These are phyloP conservation scores for Lucilia sericata DNA, from an alignment of 1,140 invertebrate genomes.

Conservation along the genomic window DNA sequence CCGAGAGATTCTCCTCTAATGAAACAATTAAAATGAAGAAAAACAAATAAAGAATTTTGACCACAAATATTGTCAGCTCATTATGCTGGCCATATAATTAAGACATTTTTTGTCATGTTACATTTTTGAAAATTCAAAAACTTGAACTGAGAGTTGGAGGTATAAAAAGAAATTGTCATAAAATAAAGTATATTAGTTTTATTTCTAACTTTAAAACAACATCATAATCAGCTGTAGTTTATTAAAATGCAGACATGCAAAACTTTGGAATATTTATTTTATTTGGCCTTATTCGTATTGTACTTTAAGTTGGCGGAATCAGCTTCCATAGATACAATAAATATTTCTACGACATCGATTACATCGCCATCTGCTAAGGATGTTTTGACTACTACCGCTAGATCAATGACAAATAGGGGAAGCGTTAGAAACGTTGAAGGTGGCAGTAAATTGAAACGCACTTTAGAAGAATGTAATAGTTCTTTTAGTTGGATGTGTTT, in stretches of 20 bases:
- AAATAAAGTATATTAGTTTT: constrained; percentile 43
- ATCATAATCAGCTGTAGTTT: not conserved
- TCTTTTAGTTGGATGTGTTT: constrained; percentile 81
- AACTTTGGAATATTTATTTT: constrained; percentile 62
- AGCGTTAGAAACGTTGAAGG: not conserved
- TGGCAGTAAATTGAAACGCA: constrained; percentile 43
- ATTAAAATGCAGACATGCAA: constrained; percentile 56
- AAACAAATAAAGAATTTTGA: constrained; percentile 60
- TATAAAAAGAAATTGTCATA: constrained; percentile 45
- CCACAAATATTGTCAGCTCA: constrained; percentile 56
- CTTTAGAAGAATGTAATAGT: constrained; percentile 73
- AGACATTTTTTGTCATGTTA: constrained; percentile 15
- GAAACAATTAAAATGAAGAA: constrained; percentile 30
- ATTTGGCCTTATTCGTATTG: constrained; percentile 58
- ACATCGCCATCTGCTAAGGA: constrained; percentile 47
- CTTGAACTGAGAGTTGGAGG: not conserved
- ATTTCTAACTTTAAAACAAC: not conserved
- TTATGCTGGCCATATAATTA: constrained; percentile 30
- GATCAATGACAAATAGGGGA: not conserved
- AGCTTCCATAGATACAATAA: constrained; percentile 52
- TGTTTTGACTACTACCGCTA: constrained; percentile 27
- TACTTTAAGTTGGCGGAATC: constrained; percentile 57
- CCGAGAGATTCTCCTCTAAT: not conserved
- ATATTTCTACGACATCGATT: not conserved
- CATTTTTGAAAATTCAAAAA: not conserved